Evolutionary conservation across 2,888 invertebrate species (phyloP), one percentile per base, ranked within the genome.

Genomic region (Andrena trimmerana): DNA sequence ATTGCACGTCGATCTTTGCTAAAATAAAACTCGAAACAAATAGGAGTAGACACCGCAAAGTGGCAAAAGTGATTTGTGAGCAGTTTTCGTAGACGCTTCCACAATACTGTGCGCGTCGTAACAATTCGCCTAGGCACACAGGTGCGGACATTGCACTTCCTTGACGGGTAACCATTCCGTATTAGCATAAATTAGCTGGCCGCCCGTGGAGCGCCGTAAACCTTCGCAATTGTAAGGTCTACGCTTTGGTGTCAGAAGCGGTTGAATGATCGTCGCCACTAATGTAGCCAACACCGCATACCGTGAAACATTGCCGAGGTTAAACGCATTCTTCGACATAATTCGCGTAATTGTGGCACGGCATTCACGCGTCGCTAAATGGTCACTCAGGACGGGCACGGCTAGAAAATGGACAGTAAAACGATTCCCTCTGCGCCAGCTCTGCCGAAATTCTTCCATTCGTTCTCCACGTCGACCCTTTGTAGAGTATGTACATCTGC

Each of bases 181-280:
- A 92, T 92, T 92, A 92, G 90, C 90, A 90, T 89, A 88, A 92
- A 92, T 92, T 92, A 92, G 87, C 78, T 77, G 62, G 69, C 65
- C 77, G 76, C 78, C 54, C 69, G 63, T 62, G 59, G 59, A 36
- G 50, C 73, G 63, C 81, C 78, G 82, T 87, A 84, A 87, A 87
- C 66, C 74, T 86, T 74, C 52, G 60, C 78, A 74, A 85, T 84
- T 70, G 71, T 76, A 79, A 73, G 33, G 70, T 36, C 65, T 29
- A 4, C 33, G 66, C 67, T 68, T 78, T 74, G 84, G 78, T 78
- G 85, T 72, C 78, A 67, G 71, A 70, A 57, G 66, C 76, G 73
- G 57, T 63, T 62, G 71, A 63, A 67, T 57, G 50, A 63, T 76
- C 72, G 69, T 33, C 66, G 42, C 16, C 24, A 69, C 74, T 83